Percentiles rank a stretch among this genome's conserved stretches.
Conservation (phyloP, 2,797 vertebrate genomes). For the Cheirogaleus major region DNA sequence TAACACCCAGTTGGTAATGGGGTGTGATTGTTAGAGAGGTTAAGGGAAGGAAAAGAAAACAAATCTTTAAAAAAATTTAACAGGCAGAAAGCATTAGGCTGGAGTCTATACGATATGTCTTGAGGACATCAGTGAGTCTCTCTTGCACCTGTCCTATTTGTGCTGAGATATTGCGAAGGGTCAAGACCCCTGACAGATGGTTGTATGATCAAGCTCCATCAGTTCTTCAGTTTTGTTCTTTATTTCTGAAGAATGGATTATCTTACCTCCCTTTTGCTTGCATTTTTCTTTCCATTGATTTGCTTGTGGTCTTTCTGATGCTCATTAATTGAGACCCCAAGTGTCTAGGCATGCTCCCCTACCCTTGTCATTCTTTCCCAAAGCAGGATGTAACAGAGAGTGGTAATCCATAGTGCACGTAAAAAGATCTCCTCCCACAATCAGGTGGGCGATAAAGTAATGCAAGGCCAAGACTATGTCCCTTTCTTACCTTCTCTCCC, state of each 20-base stretch:
- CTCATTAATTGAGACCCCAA: neutral
- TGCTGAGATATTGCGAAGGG: neutral
- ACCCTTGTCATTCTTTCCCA: neutral
- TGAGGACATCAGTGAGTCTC: neutral
- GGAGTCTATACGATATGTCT: neutral
- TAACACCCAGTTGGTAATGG: neutral
- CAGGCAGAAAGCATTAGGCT: neutral
- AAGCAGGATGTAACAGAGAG: neutral
- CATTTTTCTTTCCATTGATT: neutral
- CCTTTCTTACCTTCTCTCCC: neutral
- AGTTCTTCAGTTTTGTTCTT: neutral
- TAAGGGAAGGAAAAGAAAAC: neutral
- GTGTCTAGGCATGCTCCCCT: neutral
- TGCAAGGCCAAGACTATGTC: neutral
- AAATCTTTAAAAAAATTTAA: neutral
- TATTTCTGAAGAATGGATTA: neutral
- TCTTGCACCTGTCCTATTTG: neutral
- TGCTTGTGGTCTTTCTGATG: neutral
- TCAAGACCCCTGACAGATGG: neutral
- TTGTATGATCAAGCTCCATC: neutral
- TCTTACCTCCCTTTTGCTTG: neutral
- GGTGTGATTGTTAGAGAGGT: neutral
- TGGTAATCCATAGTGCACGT: neutral
- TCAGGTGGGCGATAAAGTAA: neutral
- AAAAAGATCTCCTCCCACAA: neutral